These are phyloP conservation scores for Oligia fasciuncula DNA, from an alignment of 2,888 invertebrate genomes.

Conservation along the genomic window DNA sequence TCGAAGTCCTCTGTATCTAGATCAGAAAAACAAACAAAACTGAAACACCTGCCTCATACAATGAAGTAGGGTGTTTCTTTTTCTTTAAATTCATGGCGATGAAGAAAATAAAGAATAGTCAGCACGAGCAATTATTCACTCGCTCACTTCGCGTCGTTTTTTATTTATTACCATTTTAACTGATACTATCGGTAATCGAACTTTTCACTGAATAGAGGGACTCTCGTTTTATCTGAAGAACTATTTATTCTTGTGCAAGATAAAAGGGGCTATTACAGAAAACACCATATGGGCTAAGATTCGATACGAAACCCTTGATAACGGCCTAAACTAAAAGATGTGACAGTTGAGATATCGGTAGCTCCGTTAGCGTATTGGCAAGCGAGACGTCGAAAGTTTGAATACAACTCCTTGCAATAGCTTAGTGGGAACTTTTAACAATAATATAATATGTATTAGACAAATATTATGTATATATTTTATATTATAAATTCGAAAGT, in stretches of 20 bases:
- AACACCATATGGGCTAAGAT: conserved; percentile 34
- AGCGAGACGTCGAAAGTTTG: not conserved
- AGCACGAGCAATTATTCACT: too few species aligned
- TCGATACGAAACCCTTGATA: conserved; percentile 2
- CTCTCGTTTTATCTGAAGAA: not conserved
- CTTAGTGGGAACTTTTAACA: not conserved
- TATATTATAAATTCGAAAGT: not conserved
- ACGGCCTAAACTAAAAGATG: not conserved
- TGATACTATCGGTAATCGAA: not conserved
- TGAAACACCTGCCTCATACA: not conserved
- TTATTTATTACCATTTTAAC: not conserved
- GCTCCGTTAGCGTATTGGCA: not conserved
- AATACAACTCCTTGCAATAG: not conserved
- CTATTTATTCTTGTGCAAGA: not conserved
- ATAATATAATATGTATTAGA: not conserved
- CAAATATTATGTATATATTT: not conserved
- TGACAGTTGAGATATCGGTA: not conserved
- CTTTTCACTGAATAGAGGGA: too few species aligned
- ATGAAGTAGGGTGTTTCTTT: not conserved
- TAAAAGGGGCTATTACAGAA: not conserved
- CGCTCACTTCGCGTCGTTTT: not conserved
- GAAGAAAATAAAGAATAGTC: not conserved
- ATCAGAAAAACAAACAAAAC: not conserved
- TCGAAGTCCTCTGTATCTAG: not conserved
- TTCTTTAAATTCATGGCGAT: not conserved